Base-by-base conservation (phyloP, 2,797 vertebrate species). In the Poeciliopsis infans region DNA sequence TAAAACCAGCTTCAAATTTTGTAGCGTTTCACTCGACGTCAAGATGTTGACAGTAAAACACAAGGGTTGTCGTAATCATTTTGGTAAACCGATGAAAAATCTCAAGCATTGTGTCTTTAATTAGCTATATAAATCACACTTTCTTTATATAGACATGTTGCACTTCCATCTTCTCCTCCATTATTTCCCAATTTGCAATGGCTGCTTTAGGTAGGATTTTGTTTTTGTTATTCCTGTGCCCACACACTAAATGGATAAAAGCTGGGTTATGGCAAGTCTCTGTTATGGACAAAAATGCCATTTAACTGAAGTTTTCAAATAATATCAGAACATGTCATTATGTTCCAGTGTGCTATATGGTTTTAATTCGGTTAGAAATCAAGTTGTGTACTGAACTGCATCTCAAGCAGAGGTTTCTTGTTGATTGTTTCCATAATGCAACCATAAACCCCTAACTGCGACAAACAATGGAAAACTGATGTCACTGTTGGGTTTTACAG, bases 1-100 rank as follows among this genome's bases (percentile, higher is more conserved):
- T 79, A 85, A 36, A 72, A 7, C 41, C 45, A 36, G 72, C 33
- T 49, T 31, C 3, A 36, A 72, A 49, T 20, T 23, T 51, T 33
- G 0, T 53, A 53, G 20, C 23, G 31, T 23, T 51, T 23, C 20
- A 73, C 71, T 73, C 31, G 3, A 23, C 28, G 11, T 72, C 6
- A 4, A 20, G 15, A 28, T 11, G 31, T 49, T 18, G 45, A 33
- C n/a, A 4, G 31, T 31, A 49, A 55, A 31, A 20, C 46, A 31
- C 46, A 72, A 45, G 51, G 31, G 25, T 47, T 4, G n/a, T 3
- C 28, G 15, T 5, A 28, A 25, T 45, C 23, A 28, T 70, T 45
- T 7, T n/a, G 41, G 28, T 25, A 6, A n/a, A 43, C 36, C 0
- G 2, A 16, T 33, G 20, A 66, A 66, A 41, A 41, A 39, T 66